phyloP scores from a whole-genome alignment of 2,113 vertebrate species.

The Chamaea fasciata region DNA sequence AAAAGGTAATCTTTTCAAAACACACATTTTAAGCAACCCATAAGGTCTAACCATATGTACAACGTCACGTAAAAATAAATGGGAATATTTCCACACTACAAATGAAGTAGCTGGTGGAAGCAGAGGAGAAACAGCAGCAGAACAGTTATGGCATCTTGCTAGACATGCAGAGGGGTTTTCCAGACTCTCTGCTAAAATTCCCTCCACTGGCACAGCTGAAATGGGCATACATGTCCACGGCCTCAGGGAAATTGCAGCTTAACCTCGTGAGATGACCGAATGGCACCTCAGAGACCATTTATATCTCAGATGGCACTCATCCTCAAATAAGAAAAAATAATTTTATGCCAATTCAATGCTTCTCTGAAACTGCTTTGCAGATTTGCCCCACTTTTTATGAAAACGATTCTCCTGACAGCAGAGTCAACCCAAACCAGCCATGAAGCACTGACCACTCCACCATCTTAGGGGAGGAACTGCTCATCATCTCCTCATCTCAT shows the following conservation, averaged over 20 bases:
- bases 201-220: background rate
- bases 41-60: slow-evolving; percentile 19
- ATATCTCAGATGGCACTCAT: background rate
- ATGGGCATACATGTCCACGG: background rate
- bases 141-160: background rate
- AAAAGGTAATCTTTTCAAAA: slow-evolving; percentile 15
- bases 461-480: background rate
- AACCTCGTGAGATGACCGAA: background rate
- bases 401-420: background rate
- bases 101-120: slow-evolving; percentile 37
- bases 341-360: background rate
- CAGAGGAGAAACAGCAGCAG: background rate
- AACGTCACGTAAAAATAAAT: slow-evolving; percentile 17
- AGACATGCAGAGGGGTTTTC: background rate
- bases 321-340: background rate
- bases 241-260: background rate
- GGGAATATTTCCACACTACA: background rate
- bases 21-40: slow-evolving; percentile 31
- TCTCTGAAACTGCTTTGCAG: background rate
- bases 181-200: background rate
- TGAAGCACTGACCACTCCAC: background rate
- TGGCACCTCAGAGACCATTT: background rate
- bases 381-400: background rate
- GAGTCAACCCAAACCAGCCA: background rate
- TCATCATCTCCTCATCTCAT: background rate